phyloP scores from a whole-genome alignment of 1,140 invertebrate genomes.

The Sinella curviseta region DNA sequence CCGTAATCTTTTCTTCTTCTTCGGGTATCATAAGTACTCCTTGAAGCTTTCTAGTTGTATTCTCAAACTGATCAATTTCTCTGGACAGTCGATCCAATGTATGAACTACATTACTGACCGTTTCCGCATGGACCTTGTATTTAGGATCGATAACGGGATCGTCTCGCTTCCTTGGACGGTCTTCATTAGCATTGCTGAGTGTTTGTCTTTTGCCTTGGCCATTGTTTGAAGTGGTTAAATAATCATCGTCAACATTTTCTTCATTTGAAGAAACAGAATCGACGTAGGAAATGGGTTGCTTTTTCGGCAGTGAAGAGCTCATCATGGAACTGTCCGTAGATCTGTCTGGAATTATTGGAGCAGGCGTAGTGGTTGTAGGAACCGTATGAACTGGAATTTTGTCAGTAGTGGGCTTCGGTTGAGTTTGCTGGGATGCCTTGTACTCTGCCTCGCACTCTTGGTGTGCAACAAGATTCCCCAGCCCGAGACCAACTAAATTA shows the following conservation, averaged over 20 bases:
- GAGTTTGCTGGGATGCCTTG: slow-evolving; percentile 26
- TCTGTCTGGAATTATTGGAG: background rate
- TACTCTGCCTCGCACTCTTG: slow-evolving; percentile 47
- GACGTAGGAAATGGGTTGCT: background rate
- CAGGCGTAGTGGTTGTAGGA: background rate
- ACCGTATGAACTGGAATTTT: background rate
- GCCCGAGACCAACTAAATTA: slow-evolving; percentile 47
- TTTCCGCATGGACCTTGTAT: slow-evolving; percentile 39
- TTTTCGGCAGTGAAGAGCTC: background rate
- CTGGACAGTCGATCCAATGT: slow-evolving; percentile 42
- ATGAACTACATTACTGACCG: slow-evolving; percentile 37
- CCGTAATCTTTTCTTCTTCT: background rate
- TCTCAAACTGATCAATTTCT: slow-evolving; percentile 48
- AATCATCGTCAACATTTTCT: background rate
- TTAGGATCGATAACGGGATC: slow-evolving; percentile 32
- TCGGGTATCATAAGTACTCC: slow-evolving; percentile 42
- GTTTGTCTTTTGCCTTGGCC: background rate
- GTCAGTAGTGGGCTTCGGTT: background rate
- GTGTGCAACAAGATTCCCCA: slow-evolving; percentile 48
- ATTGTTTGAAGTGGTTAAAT: background rate
- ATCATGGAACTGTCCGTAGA: background rate
- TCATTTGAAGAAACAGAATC: background rate
- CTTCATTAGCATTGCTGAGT: background rate
- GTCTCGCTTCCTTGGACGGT: background rate
- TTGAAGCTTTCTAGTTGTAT: slow-evolving; percentile 43